Base-by-base conservation (phyloP, 2,888 invertebrate species). In the Geotrupes spiniger region DNA sequence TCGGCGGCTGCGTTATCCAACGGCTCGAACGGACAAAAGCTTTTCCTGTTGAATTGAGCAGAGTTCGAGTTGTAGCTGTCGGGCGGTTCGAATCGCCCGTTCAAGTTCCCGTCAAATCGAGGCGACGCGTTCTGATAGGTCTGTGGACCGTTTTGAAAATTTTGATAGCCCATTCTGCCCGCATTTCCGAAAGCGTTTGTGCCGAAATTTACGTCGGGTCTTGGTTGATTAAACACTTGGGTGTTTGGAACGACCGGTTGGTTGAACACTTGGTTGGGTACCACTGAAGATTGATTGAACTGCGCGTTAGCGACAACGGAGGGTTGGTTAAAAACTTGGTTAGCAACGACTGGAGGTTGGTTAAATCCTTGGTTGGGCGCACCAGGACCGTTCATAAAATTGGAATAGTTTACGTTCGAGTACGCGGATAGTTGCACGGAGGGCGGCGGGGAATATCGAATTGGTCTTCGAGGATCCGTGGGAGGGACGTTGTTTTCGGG, bases 11-110 rank as follows among this genome's bases (percentile, higher is more conserved):
- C 37, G 8, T 15, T 36, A 3, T 41, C 37, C 14, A 50, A 29
- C 10, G 50, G 50, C n/a, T 50, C 50, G 21, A 50, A 50, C 2
- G 50, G 50, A 10, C 41, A 41, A 17, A 50, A 50, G 16, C 10
- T 50, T 26, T 50, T 50, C 21, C 46, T 43, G 26, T 17, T n/a
- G 10, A 25, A 14, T 3, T 40, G 14, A 5, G 11, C 2, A 9
- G 11, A 14, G 33, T 33, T 33, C 3, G 33, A 14, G 15, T 33
- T 14, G 11, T 12, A 29, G 31, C 10, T 21, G 4, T 21, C 21
- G 15, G 33, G 33, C 12, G 33, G 33, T 33, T 33, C 33, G 33
- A 33, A 33, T 33, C 33, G 10, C 12, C 12, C 14, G 33, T 9
- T 12, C 14, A 15, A 9, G 33, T 29, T 29, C 12, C 12, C 10